Evolutionary conservation across 2,113 vertebrate genomes (phyloP).

Genomic region (Lagopus muta): DNA sequence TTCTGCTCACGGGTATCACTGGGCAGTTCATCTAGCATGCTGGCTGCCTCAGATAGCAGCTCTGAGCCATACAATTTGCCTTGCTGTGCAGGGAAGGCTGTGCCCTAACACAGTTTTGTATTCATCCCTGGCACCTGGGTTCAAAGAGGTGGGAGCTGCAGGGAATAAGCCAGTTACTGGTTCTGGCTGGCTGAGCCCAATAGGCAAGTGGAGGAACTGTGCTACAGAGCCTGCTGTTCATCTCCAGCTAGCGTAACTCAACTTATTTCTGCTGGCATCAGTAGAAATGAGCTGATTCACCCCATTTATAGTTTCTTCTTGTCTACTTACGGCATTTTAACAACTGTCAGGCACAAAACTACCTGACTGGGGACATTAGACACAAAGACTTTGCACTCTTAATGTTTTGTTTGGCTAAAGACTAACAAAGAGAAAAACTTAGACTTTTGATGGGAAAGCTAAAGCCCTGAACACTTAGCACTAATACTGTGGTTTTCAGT

Average conservation of each 20-base stretch:
- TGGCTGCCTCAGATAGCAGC: background rate
- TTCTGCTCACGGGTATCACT: background rate
- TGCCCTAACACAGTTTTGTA: background rate
- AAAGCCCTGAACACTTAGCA: slow-evolving; percentile 16
- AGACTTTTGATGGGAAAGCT: slow-evolving; percentile 14
- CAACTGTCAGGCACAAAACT: background rate
- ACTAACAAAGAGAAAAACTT: background rate
- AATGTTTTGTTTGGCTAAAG: slow-evolving; percentile 12
- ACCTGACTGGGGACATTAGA: background rate
- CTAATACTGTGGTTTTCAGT: slow-evolving; percentile 57
- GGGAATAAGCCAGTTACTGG: background rate
- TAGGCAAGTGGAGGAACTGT: background rate
- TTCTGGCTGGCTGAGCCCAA: accelerated
- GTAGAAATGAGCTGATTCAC: slow-evolving; percentile 10
- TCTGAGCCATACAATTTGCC: slow-evolving; percentile 3
- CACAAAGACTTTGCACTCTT: background rate
- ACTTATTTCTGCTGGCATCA: background rate
- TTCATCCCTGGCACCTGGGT: background rate
- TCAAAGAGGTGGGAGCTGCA: background rate
- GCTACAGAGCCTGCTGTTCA: background rate
- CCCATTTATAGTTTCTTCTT: slow-evolving; percentile 7
- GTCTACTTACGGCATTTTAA: slow-evolving; percentile 39
- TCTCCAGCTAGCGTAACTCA: slow-evolving; percentile 35
- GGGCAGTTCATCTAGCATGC: background rate
- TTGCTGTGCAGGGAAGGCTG: background rate